Base-by-base conservation (phyloP, 2,113 vertebrate species). In the Phalacrocorax carbo region DNA sequence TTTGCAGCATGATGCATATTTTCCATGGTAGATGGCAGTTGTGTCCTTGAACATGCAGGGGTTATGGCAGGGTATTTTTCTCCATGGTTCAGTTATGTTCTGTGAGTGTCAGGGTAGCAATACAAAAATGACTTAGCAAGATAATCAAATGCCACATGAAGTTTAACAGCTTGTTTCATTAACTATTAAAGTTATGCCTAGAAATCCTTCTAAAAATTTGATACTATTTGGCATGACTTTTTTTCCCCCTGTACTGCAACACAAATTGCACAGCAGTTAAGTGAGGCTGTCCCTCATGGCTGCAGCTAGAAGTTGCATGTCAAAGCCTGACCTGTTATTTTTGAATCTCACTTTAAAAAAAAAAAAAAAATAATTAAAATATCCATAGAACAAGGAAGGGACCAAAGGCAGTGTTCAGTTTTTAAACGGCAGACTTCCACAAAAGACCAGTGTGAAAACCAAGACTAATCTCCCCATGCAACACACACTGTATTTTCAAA, bases 401-500 rank as follows among this genome's bases (percentile, higher is more conserved):
- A 93, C 91, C 75, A 83, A 97, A 96, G 49, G 49, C n/a, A 65
- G 57, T 17, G 27, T 96, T 97, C 96, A 76, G 61, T 40, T 89
- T 38, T 82, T 96, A 93, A 97, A 95, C 60, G 78, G 46, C 82
- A 71, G 6, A 86, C n/a, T 60, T 69, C 69, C 76, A 94, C 90
- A 86, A 97, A 95, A 93, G 90, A 46, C 57, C 72, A 83, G 77
- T 94, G 83, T 91, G 88, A 91, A 96, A 97, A 92, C 32, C 81
- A 68, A 93, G 93, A 49, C 61, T 94, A 92, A 91, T 93, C 62
- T 86, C 90, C 82, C 92, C 79, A 90, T 78, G 87, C 65, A 92
- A 86, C 78, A 87, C 61, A 78, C 34, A 55, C 91, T 94, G 20
- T 95, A 93, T 97, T 97, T 97, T 95, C 96, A 93, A 82, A 97